These are phyloP conservation scores for Parotocinclus haroldoi DNA, from an alignment of 2,797 vertebrate genomes.

Conservation along the genomic window DNA sequence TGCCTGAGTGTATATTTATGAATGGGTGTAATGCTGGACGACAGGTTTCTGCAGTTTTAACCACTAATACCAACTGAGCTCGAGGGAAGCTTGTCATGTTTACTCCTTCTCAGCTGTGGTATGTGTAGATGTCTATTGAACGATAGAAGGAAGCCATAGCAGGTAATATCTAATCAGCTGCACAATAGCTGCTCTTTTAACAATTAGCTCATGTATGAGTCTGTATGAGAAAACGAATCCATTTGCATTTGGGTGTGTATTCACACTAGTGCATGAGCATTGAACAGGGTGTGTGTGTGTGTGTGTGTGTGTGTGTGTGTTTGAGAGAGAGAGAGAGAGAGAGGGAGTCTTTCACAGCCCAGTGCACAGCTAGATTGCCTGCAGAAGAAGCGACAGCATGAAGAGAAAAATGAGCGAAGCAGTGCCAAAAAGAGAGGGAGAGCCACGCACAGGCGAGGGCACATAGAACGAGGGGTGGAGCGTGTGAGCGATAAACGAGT, in stretches of 20 bases:
- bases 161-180: conserved; percentile 27
- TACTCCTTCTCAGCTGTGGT: background rate
- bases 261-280: conserved; percentile 6
- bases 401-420: conserved; percentile 51
- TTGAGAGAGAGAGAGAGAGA: conserved; percentile 39
- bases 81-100: background rate
- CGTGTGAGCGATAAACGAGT: conserved; percentile 20
- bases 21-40: conserved; percentile 24
- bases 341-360: conserved; percentile 64
- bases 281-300: background rate
- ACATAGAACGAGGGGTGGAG: conserved; percentile 18
- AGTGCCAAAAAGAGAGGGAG: conserved; percentile 38
- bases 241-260: conserved; percentile 23
- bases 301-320: conserved; percentile 6
- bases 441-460: conserved; percentile 28
- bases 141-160: conserved; percentile 2
- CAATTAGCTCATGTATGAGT: conserved; percentile 1
- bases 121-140: conserved; percentile 7
- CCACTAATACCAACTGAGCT: conserved; percentile 14
- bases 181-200: conserved; percentile 23
- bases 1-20: conserved; percentile 18
- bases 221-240: conserved; percentile 4
- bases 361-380: conserved; percentile 65
- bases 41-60: conserved; percentile 17
- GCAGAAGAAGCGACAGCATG: conserved; percentile 50